phyloP scores from a whole-genome alignment of 2,888 invertebrate species.

The Nomada goodeniana region DNA sequence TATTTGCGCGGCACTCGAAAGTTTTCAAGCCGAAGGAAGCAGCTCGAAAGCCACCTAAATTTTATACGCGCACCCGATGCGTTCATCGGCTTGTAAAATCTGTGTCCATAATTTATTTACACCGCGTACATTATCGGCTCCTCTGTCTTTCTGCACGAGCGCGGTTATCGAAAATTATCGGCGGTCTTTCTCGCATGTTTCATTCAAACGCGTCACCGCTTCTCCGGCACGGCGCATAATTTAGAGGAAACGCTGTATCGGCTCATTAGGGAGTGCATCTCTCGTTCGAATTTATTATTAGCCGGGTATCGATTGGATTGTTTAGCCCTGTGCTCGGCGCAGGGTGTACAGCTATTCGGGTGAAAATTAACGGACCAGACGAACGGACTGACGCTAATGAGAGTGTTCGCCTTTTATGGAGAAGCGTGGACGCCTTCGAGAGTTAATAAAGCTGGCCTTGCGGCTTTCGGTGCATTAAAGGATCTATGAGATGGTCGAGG shows the following conservation, averaged over 20 bases:
- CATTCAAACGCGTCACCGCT: not conserved
- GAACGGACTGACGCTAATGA: constrained; percentile 7
- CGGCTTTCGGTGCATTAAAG: not conserved
- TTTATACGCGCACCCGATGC: not conserved
- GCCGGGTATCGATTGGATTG: constrained; percentile 49
- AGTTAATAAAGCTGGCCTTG: constrained; percentile 1
- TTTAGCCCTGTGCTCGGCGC: constrained; percentile 20
- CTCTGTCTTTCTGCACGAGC: not conserved
- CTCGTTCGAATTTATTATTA: constrained; percentile 54
- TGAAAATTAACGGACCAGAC: constrained; percentile 22
- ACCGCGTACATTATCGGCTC: constrained; percentile 4
- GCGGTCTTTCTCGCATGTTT: constrained; percentile 24
- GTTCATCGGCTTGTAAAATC: not conserved
- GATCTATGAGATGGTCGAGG: not conserved
- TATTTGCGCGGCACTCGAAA: no score
- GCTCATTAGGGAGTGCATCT: constrained; percentile 47
- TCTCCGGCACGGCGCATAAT: constrained; percentile 39
- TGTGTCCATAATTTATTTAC: not conserved
- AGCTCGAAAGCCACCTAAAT: no score
- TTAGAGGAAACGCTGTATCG: constrained; percentile 30
- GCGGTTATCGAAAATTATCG: constrained; percentile 40
- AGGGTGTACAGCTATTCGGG: not conserved
- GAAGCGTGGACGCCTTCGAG: not conserved
- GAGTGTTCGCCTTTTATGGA: constrained; percentile 5
- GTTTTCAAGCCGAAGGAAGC: no score